These are phyloP conservation scores for Halcyon leucocephala DNA, from an alignment of 2,797 vertebrate genomes.

Conservation along the genomic window DNA sequence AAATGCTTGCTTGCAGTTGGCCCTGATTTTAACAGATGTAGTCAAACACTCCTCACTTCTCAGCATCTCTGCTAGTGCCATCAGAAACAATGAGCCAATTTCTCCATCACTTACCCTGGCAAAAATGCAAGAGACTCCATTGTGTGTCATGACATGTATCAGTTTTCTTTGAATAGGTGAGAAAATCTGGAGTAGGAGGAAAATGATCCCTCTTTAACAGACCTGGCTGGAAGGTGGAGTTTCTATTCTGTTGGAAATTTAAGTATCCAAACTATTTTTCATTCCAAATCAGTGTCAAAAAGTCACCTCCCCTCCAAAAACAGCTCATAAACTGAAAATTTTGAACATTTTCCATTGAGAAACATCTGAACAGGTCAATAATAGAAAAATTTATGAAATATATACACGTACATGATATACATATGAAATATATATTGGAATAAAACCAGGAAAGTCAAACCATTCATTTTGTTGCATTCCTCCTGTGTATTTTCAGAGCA, in stretches of 20 bases:
- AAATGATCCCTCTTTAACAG: neutral
- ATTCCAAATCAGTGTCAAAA: constrained; percentile 15
- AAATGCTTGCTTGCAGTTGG: neutral
- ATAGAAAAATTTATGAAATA: neutral
- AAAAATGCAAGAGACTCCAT: neutral
- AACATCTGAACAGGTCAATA: constrained; percentile 9
- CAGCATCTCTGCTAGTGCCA: neutral
- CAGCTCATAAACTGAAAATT: neutral
- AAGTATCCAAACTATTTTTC: neutral
- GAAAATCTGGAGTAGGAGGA: neutral
- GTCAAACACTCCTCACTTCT: neutral
- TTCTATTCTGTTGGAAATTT: constrained; percentile 4
- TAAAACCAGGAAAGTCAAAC: neutral
- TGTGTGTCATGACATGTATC: neutral
- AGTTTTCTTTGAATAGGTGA: neutral
- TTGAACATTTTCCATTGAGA: constrained; percentile 5
- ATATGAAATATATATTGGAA: neutral
- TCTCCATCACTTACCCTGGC: neutral
- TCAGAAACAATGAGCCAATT: neutral
- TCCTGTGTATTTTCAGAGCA: neutral
- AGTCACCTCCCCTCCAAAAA: neutral
- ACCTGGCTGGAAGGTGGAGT: neutral
- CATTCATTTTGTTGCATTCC: neutral
- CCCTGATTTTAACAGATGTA: neutral
- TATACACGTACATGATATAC: neutral